A percentile compares a stretch with the other conserved stretches of the same genome.
Evolutionary conservation across 2,797 vertebrate species (phyloP).

Genomic region (Pipistrellus nathusii): DNA sequence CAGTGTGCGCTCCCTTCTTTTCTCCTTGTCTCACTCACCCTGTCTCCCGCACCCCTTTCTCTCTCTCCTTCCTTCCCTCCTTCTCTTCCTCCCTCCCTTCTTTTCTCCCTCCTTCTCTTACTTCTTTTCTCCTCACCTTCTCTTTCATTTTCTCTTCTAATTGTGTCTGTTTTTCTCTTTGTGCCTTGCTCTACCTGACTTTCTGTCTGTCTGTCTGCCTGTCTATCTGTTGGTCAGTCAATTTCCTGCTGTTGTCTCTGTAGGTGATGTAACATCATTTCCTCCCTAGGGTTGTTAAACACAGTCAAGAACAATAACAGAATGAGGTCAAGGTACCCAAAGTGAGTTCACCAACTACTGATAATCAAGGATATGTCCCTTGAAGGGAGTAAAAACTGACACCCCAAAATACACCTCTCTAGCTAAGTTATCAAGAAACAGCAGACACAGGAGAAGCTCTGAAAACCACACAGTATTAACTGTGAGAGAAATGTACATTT

Average conservation of each 20-base stretch:
- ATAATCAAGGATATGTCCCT: background rate
- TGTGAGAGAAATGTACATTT: background rate
- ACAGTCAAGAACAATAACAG: background rate
- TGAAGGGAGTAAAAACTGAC: background rate
- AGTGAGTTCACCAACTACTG: background rate
- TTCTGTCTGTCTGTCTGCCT: no score
- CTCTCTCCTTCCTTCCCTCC: no score
- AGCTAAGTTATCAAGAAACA: background rate
- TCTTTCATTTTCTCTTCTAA: background rate
- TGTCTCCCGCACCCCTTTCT: rapidly evolving
- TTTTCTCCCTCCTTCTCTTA: no score
- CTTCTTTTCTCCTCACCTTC: no score
- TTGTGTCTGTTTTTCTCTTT: background rate
- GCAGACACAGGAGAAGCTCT: background rate
- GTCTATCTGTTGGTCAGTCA: background rate
- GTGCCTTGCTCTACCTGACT: background rate
- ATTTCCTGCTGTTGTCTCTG: background rate
- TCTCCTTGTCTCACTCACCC: background rate
- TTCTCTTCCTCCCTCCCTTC: no score
- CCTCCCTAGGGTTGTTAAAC: background rate
- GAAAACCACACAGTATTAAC: background rate
- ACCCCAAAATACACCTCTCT: background rate
- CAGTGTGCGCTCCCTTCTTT: rapidly evolving
- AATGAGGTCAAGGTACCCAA: background rate
- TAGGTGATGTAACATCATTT: background rate